Evolutionary conservation across 2,797 vertebrate species (phyloP), one percentile per base, ranked within the genome.

Genomic region (Buphagus erythrorhynchus): DNA sequence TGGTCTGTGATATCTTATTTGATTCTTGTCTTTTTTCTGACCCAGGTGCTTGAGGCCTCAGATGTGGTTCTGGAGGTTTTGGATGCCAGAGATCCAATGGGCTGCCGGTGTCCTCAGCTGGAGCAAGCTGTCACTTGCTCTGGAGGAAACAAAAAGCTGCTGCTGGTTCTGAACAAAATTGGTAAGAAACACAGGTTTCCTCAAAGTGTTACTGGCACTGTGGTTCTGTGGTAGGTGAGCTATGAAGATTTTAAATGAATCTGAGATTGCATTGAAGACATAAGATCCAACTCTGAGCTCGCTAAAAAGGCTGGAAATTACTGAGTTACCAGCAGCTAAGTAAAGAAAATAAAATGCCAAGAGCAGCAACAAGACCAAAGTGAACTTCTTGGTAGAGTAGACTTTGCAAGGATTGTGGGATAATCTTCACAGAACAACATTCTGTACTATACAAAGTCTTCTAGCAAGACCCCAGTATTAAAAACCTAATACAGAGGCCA

Each of bases 41-140:
- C 26, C 35, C 61, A 99, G 99, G 99, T 99, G 29, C 98, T 99
- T 16, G 98, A 99, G 76, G 97, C 98, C 11, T 99, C 99, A 24
- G 99, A 99, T 90, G 98, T 99, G 24, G 86, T 99, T 42, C 81
- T 99, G 45, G 98, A 99, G 96, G 98, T 99, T 68, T 97, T 99
- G 36, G 99, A 99, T 96, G 99, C 99, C 51, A 99, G 99, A 90
- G 99, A 99, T 93, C 99, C 99, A 26, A 93, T 99, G 93, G 99
- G 99, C 19, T 99, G 97, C 95, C 98, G 99, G 14, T 99, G 99
- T 96, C 98, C 99, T 90, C 98, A 99, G 85, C 96, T 99, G 81
- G 99, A 99, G 94, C 98, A 99, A 85, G 97, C 98, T 2, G 96
- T 99, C 79, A 95, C 98, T 62, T 98, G 97, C 67, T 97, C 96